A percentile compares a stretch with the other conserved stretches of the same genome.
Conservation (phyloP, 2,888 invertebrate species). For the Hypomecis punctinalis region DNA sequence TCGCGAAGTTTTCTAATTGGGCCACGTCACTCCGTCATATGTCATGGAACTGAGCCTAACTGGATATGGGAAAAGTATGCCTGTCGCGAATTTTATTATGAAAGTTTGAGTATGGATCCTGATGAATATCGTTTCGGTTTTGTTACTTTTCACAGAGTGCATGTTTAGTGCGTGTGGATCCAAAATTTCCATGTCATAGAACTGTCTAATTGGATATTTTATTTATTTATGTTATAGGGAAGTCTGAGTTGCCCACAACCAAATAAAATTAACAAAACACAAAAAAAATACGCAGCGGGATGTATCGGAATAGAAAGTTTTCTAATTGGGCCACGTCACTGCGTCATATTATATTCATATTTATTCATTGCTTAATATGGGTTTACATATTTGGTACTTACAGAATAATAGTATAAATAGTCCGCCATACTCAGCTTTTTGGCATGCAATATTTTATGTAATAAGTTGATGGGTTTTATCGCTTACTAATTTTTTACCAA, state of each 20-base stretch:
- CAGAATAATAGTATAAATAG: too few species aligned
- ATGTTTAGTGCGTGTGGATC: neutral
- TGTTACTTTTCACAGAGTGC: neutral
- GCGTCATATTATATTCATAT: too few species aligned
- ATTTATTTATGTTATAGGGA: too few species aligned
- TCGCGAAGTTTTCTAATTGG: slow-evolving; percentile 58
- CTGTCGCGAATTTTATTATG: slow-evolving; percentile 4
- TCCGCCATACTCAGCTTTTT: too few species aligned
- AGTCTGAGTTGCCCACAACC: slow-evolving; percentile 25
- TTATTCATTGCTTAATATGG: too few species aligned
- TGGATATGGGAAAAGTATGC: slow-evolving; percentile 33
- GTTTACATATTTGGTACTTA: too few species aligned
- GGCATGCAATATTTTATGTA: too few species aligned
- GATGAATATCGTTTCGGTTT: neutral
- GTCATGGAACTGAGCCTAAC: slow-evolving; percentile 45
- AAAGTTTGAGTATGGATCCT: slow-evolving; percentile 9
- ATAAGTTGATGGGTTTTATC: too few species aligned
- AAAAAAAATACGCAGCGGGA: slow-evolving; percentile 40
- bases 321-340: slow-evolving; percentile 56
- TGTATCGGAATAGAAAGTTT: slow-evolving; percentile 52
- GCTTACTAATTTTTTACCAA: too few species aligned
- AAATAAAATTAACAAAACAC: slow-evolving; percentile 32
- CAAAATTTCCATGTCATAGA: neutral
- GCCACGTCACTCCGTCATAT: slow-evolving; percentile 49
- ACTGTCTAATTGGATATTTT: too few species aligned